A percentile compares a stretch with the other conserved stretches of the same genome.
phyloP scores from a whole-genome alignment of 2,113 vertebrate species.

The Pyrgilauda ruficollis region DNA sequence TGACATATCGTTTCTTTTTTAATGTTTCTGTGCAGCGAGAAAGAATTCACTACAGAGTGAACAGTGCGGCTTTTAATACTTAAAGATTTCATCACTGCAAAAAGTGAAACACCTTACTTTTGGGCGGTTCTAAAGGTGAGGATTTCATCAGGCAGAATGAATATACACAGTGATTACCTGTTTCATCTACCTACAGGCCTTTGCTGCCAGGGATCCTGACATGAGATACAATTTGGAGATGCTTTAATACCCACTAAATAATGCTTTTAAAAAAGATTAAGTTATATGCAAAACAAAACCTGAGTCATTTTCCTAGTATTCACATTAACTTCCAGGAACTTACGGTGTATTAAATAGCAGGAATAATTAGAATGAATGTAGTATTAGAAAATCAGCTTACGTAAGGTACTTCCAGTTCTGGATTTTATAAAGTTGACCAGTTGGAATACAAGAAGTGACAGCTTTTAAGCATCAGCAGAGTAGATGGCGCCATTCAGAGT shows the following conservation, averaged over 20 bases:
- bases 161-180: neutral
- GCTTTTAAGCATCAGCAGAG: neutral
- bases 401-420: neutral
- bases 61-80: neutral
- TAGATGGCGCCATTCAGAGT: neutral
- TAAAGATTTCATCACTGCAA: neutral
- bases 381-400: neutral
- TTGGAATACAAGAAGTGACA: neutral
- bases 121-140: neutral
- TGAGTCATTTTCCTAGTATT: neutral
- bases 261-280: neutral
- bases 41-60: neutral
- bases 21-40: fast-evolving
- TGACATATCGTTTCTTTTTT: neutral
- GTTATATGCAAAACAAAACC: neutral
- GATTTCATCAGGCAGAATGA: neutral
- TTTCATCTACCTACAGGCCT: neutral
- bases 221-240: neutral
- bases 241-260: neutral
- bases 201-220: neutral
- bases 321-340: neutral
- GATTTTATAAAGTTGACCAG: neutral
- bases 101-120: neutral
- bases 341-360: neutral
- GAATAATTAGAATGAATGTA: neutral